Evolutionary conservation across 2,888 invertebrate genomes (phyloP).

Genomic region (Cantharis rufa): DNA sequence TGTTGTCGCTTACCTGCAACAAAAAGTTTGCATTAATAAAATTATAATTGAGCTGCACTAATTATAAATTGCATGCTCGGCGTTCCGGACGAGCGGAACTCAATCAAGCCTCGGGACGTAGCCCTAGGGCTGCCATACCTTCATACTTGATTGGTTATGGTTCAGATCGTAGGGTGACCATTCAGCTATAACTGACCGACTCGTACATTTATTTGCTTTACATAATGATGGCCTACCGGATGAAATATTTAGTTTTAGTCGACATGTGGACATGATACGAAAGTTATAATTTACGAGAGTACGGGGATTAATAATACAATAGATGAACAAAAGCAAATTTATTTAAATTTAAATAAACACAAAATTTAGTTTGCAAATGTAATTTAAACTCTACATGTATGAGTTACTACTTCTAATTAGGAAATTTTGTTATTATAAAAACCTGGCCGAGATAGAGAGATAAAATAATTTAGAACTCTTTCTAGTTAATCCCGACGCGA

Average conservation of each 20-base stretch:
- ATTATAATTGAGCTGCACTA: conserved; percentile 9
- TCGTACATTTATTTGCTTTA: conserved; percentile 12
- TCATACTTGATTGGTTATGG: conserved; percentile 17
- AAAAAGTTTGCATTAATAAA: conserved; percentile 3
- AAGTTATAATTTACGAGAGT: conserved; percentile 6
- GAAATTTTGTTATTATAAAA: neutral
- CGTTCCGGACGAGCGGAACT: conserved; percentile 21
- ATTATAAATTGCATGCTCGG: conserved; percentile 16
- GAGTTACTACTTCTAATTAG: neutral
- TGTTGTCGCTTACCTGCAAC: conserved; percentile 15
- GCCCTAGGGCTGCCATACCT: conserved; percentile 9
- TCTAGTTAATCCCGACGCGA: neutral
- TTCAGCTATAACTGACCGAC: conserved; percentile 7
- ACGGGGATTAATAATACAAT: conserved; percentile 8
- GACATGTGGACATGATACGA: neutral
- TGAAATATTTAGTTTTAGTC: conserved; percentile 11
- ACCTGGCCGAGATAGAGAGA: neutral
- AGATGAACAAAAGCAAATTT: neutral
- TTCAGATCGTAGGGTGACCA: conserved; percentile 8
- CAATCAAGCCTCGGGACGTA: conserved; percentile 17
- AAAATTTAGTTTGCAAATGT: neutral
- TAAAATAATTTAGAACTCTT: neutral
- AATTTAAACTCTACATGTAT: neutral
- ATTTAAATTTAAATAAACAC: neutral
- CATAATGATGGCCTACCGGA: neutral